phyloP scores from a whole-genome alignment of 2,797 vertebrate genomes.

The Cuculus canorus region DNA sequence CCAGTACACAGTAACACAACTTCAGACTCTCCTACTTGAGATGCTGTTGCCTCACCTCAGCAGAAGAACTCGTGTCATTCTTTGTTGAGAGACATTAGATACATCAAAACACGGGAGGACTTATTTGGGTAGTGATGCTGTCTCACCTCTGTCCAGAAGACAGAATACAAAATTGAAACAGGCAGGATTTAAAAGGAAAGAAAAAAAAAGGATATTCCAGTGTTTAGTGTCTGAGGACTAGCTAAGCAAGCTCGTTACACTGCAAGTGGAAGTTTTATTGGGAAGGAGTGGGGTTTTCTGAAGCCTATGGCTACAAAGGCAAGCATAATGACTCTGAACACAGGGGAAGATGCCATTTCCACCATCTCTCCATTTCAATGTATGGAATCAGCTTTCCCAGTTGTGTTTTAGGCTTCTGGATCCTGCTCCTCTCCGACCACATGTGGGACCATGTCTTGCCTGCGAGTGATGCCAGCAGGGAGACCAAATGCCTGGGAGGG shows the following conservation, averaged over 20 bases:
- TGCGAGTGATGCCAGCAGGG: rapidly evolving
- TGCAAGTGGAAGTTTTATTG: not conserved
- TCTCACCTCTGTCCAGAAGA: not conserved
- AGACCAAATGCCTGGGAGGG: not conserved
- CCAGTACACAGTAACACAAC: not conserved
- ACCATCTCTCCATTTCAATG: not conserved
- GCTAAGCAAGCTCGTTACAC: not conserved
- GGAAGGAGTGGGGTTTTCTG: not conserved
- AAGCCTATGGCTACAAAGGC: not conserved
- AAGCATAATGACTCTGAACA: not conserved
- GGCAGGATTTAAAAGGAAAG: not conserved
- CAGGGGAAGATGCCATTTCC: not conserved
- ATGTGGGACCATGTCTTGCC: rapidly evolving
- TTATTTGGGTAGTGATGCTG: not conserved
- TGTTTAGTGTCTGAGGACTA: not conserved
- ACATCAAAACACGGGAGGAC: not conserved
- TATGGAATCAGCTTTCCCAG: not conserved
- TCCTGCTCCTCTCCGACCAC: rapidly evolving
- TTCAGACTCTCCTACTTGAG: not conserved
- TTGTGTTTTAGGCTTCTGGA: not conserved
- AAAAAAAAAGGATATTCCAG: not conserved
- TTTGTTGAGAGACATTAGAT: not conserved
- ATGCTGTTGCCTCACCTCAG: rapidly evolving
- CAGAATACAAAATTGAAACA: not conserved
- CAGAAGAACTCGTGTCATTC: rapidly evolving